These are phyloP conservation scores for Pristiophorus japonicus DNA, from an alignment of 2,113 vertebrate genomes.

Conservation along the genomic window DNA sequence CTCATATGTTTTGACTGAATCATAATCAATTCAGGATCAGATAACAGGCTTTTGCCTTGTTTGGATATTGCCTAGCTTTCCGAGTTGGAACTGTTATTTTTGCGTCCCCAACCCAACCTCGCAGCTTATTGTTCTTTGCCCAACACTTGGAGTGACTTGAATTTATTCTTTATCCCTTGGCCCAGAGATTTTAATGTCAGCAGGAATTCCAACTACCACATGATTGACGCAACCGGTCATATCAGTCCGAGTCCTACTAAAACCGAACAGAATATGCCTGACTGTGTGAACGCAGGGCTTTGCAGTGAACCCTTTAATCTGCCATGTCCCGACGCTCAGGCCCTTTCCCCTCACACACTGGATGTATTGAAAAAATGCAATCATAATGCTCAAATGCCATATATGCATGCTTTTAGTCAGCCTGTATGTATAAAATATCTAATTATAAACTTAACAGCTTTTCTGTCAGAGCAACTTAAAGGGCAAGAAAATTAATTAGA, in stretches of 20 bases:
- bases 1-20: background rate
- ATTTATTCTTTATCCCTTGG: no score
- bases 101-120: background rate
- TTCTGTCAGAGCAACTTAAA: background rate
- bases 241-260: background rate
- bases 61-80: background rate
- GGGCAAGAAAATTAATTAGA: background rate
- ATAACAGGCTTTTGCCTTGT: background rate
- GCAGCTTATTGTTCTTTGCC: background rate
- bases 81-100: background rate
- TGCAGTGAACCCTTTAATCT: background rate
- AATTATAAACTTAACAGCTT: background rate
- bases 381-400: background rate
- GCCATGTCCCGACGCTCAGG: no score
- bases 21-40: background rate
- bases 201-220: background rate
- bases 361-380: background rate
- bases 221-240: background rate
- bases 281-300: background rate
- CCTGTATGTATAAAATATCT: background rate
- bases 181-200: background rate
- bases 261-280: background rate
- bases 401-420: background rate
- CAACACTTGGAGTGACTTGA: background rate
- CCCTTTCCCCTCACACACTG: background rate